Evolutionary conservation across 2,797 vertebrate genomes (phyloP), one percentile per base, ranked within the genome.

Genomic region (Megaceryle alcyon): DNA sequence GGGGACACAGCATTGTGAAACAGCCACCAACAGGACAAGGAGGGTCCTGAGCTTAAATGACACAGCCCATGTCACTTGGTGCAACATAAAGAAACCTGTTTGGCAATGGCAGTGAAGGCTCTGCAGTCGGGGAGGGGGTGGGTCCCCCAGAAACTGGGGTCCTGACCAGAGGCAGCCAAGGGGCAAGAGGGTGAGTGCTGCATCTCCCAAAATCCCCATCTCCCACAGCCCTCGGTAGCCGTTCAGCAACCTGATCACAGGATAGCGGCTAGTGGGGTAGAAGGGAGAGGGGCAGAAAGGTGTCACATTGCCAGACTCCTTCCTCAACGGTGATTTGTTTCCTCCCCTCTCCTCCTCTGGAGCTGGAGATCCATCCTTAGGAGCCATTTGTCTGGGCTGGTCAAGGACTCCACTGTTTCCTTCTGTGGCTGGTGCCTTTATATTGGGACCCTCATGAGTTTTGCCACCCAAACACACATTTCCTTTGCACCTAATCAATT

Each of bases 1-100:
- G 56, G n/a, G 51, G 35, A 23, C 13, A 17, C 46, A 31, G 29
- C 0, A 2, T 9, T 21, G 43, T 0, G 0, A 37, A 69, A 26
- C 10, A 7, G 44, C 41, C 14, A 29, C 33, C 54, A 29, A 22
- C 0, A 5, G 39, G 71, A 23, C 75, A 28, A 51, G 44, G 31
- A 75, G 22, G 35, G 43, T 48, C 35, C 56, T 6, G 35, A 66
- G 43, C 43, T 43, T 82, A 51, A 48, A 51, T 0, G 2, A 14
- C 0, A 0, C 23, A 26, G 49, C 57, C 41, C 3, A 0, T 0
- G 29, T 26, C 23, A 12, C 39, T 49, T 9, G 37, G 33, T 28
- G 69, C 17, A 23, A 21, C 44, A 75, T 37, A 51, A 53, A 68
- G 31, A 77, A 88, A 85, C 6, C 6, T 33, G 15, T n/a, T 48